phyloP scores from a whole-genome alignment of 2,888 invertebrate species.

The Mimas tiliae region DNA sequence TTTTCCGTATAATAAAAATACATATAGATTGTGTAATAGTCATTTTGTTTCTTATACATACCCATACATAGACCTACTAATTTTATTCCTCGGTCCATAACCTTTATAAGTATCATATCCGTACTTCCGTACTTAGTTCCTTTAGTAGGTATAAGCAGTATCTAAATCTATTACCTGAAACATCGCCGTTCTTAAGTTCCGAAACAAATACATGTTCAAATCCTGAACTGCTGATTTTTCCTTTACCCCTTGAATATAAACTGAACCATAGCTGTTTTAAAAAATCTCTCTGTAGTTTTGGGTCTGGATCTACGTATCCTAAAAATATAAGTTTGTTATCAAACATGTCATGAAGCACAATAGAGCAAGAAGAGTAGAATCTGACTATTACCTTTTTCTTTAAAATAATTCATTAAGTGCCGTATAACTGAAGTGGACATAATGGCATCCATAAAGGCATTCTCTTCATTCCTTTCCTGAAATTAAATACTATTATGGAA shows the following conservation, averaged over 20 bases:
- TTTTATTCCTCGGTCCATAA: no score
- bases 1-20: no score
- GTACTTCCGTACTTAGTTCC: no score
- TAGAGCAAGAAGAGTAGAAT: background rate
- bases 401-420: slow-evolving; percentile 87
- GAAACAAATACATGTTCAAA: slow-evolving; percentile 97
- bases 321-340: slow-evolving; percentile 35
- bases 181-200: slow-evolving; percentile 91
- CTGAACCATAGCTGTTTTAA: slow-evolving; percentile 91
- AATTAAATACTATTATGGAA: slow-evolving; percentile 33
- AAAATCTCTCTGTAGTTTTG: slow-evolving; percentile 89
- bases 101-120: no score
- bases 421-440: slow-evolving; percentile 91
- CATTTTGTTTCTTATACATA: no score
- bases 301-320: slow-evolving; percentile 87
- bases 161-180: slow-evolving; percentile 76
- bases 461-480: slow-evolving; percentile 90
- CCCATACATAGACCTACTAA: no score
- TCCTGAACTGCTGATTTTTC: slow-evolving; percentile 93
- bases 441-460: slow-evolving; percentile 90
- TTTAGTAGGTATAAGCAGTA: no score
- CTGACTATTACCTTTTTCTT: slow-evolving; percentile 78
- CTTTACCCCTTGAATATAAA: slow-evolving; percentile 91
- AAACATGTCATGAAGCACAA: background rate
- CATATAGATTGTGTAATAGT: no score